These are phyloP conservation scores for Acanthopleura granulata DNA, from an alignment of 2,888 invertebrate species.

Conservation along the genomic window DNA sequence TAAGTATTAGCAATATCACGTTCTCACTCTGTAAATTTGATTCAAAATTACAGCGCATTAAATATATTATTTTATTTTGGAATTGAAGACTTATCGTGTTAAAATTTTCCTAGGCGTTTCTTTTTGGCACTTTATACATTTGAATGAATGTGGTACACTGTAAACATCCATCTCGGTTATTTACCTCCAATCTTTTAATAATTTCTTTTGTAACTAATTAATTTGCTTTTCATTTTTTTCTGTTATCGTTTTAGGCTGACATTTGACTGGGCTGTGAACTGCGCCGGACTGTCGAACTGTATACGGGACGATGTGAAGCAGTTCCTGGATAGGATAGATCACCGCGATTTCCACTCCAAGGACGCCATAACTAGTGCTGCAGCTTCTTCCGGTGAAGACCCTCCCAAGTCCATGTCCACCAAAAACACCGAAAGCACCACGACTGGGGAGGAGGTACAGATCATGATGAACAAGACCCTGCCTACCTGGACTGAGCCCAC, in stretches of 20 bases:
- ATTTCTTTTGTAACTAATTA: too few relatives aligned
- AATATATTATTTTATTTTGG: too few relatives aligned
- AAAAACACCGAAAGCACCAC: slow-evolving; percentile 5
- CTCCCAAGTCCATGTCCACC: slow-evolving; percentile 8
- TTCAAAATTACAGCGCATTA: too few relatives aligned
- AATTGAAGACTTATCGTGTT: too few relatives aligned
- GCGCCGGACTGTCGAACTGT: slow-evolving; percentile 21
- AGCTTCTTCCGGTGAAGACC: not conserved
- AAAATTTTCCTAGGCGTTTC: too few relatives aligned
- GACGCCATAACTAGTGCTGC: not conserved
- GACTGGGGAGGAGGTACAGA: not conserved
- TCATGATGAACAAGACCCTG: not conserved
- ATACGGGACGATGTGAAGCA: slow-evolving; percentile 6
- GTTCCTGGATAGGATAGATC: not conserved
- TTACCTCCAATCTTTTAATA: too few relatives aligned
- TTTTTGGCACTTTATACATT: too few relatives aligned
- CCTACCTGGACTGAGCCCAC: not conserved
- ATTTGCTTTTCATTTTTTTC: not conserved
- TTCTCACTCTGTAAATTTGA: too few relatives aligned
- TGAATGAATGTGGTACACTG: too few relatives aligned
- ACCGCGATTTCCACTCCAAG: not conserved
- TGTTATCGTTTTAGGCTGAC: slow-evolving; percentile 27
- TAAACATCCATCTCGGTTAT: too few relatives aligned
- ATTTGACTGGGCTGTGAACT: slow-evolving; percentile 32
- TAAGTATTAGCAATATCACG: too few relatives aligned